Conservation (phyloP, 2,888 invertebrate genomes). For the Athripsodes cinereus region DNA sequence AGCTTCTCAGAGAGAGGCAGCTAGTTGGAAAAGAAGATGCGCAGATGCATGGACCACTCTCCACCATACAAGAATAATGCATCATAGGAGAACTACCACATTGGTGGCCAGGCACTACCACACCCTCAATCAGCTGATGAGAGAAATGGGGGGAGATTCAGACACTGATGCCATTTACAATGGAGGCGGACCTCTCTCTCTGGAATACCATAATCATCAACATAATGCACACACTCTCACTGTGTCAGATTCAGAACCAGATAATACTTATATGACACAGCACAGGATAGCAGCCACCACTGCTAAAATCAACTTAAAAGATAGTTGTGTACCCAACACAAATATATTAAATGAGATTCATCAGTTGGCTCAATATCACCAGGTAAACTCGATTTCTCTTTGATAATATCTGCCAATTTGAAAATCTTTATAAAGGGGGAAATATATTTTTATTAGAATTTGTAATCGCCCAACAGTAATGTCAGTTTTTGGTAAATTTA, state of each 20-base stretch:
- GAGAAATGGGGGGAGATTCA: constrained; percentile 40
- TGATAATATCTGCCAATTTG: no score
- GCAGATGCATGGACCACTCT: constrained; percentile 61
- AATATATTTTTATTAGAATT: no score
- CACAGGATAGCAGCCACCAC: constrained; percentile 24
- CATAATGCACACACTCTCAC: not conserved
- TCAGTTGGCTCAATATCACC: constrained; percentile 42
- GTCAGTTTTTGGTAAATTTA: no score
- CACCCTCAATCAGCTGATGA: constrained; percentile 42
- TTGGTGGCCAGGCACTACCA: constrained; percentile 36
- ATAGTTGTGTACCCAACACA: constrained; percentile 18
- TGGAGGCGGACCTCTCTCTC: constrained; percentile 5
- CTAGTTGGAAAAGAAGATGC: constrained; percentile 65
- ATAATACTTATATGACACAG: constrained; percentile 21
- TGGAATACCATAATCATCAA: not conserved
- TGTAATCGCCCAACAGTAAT: no score
- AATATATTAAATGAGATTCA: constrained; percentile 44
- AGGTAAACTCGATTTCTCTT: no score
- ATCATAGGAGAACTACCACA: constrained; percentile 24
- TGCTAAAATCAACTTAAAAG: constrained; percentile 25
- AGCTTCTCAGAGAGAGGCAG: constrained; percentile 63
- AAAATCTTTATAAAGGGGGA: no score
- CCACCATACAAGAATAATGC: constrained; percentile 51
- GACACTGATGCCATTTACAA: constrained; percentile 31
- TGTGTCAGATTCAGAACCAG: constrained; percentile 11